These are phyloP conservation scores for Delphinus delphis DNA, from an alignment of 2,113 vertebrate genomes.

Conservation along the genomic window DNA sequence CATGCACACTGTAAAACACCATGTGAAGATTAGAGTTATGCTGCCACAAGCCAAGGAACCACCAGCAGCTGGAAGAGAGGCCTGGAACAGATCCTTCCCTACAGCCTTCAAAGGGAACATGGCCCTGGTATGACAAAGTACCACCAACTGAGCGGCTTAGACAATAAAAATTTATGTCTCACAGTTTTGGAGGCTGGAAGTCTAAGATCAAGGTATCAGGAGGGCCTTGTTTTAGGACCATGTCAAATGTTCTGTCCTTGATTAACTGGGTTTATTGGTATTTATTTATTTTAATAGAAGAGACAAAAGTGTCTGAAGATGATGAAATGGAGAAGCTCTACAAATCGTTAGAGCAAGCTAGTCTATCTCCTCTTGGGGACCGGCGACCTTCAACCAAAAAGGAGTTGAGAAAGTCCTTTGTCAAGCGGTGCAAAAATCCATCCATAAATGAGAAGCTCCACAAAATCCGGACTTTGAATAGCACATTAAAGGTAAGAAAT, in stretches of 20 bases:
- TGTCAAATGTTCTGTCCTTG: neutral
- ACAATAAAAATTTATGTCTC: neutral
- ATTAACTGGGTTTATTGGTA: neutral
- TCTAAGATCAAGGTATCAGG: neutral
- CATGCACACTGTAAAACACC: neutral
- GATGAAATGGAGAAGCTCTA: constrained; percentile 98
- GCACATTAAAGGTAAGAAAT: constrained; percentile 94
- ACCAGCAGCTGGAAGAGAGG: neutral
- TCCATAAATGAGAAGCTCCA: constrained; percentile 95
- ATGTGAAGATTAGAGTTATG: neutral
- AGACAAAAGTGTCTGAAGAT: constrained; percentile 80
- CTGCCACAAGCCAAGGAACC: neutral
- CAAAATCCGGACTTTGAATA: constrained; percentile 93
- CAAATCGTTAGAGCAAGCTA: constrained; percentile 94
- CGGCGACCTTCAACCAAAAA: constrained; percentile 93
- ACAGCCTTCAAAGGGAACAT: neutral
- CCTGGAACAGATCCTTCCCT: neutral
- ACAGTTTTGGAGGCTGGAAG: neutral
- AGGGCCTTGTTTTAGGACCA: neutral
- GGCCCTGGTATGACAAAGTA: neutral
- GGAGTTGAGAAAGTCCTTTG: constrained; percentile 95
- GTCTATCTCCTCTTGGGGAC: constrained; percentile 94
- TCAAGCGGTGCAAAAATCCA: constrained; percentile 96
- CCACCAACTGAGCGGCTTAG: neutral
- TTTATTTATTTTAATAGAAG: constrained; percentile 74